A percentile compares a stretch with the other conserved stretches of the same genome.
These are phyloP conservation scores for Caenorhabditis elegans DNA, from an alignment of 1,140 invertebrate genomes.

Conservation along the genomic window DNA sequence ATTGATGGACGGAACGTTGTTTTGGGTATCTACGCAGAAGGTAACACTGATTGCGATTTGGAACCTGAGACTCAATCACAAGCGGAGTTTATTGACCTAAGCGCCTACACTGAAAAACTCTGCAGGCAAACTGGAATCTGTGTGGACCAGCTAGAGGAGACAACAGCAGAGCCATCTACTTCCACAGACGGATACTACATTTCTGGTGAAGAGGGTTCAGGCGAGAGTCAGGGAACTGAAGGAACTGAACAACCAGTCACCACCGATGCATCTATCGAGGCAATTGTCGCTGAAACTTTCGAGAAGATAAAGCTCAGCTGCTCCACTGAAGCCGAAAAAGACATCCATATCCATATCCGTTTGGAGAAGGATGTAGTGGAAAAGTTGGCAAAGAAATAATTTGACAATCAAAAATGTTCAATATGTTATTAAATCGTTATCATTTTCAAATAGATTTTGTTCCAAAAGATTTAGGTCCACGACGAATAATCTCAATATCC, in stretches of 20 bases:
- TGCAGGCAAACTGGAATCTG: background rate
- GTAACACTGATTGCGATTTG: background rate
- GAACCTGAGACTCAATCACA: background rate
- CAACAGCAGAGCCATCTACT: background rate
- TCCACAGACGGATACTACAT: background rate
- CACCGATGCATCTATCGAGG: background rate
- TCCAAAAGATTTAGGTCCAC: background rate
- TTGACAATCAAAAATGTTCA: background rate
- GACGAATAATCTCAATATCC: background rate
- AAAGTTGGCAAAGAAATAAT: background rate
- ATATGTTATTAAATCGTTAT: background rate
- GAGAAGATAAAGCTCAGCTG: background rate
- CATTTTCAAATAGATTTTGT: background rate
- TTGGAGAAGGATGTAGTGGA: background rate
- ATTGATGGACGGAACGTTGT: background rate
- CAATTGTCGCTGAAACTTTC: background rate
- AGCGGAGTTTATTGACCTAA: background rate
- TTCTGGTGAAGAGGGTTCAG: background rate
- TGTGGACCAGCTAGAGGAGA: background rate
- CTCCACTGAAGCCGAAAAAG: background rate
- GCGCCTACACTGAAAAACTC: background rate
- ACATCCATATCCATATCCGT: background rate
- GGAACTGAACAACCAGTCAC: background rate
- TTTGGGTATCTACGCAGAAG: background rate
- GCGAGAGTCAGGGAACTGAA: too few relatives aligned